phyloP scores from a whole-genome alignment of 2,888 invertebrate genomes.

The Cephus rjabovi region DNA sequence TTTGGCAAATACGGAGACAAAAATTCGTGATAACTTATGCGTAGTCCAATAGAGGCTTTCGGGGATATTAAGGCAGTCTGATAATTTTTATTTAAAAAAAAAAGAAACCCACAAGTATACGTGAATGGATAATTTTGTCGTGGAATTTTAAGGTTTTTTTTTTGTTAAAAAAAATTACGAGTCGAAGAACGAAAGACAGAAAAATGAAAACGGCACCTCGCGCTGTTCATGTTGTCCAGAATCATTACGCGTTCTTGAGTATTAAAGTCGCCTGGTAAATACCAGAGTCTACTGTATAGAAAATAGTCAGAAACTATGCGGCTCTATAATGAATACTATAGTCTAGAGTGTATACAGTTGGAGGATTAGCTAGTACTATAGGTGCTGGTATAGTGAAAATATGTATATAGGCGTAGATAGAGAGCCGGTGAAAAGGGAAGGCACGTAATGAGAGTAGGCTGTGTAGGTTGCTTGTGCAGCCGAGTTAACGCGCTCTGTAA shows the following conservation, averaged over 20 bases:
- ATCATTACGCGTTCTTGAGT: background rate
- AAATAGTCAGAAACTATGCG: background rate
- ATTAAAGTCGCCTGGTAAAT: background rate
- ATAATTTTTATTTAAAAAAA: background rate
- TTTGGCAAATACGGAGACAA: background rate
- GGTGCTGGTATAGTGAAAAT: background rate
- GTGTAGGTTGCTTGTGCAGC: background rate
- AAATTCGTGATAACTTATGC: background rate
- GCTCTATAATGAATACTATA: background rate
- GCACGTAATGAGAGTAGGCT: background rate
- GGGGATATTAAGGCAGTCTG: background rate
- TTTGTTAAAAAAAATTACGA: background rate
- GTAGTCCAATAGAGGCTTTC: background rate
- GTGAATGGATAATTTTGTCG: background rate
- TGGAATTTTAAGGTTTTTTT: background rate
- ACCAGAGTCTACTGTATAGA: background rate
- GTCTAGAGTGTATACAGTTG: background rate
- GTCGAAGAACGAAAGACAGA: background rate
- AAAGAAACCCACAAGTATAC: background rate
- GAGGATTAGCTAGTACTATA: background rate
- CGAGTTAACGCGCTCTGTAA: background rate
- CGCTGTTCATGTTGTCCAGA: background rate
- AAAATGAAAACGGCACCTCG: background rate
- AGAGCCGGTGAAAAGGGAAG: slow-evolving; percentile 1
- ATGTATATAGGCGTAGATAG: background rate